Base-by-base conservation (phyloP, 2,888 invertebrate genomes). In the Xanthia icteritia region DNA sequence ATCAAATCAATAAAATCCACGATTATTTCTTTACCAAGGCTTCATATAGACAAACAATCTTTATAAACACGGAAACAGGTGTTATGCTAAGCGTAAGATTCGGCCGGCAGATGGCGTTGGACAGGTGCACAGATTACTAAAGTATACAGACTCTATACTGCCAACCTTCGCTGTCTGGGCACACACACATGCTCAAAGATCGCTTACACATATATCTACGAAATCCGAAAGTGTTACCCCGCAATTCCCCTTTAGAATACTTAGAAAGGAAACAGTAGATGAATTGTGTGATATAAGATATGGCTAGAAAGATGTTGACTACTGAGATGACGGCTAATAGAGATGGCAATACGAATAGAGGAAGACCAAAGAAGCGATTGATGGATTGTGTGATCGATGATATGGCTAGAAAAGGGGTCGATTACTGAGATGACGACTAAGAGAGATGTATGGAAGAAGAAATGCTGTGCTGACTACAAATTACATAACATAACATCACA, bases 11-110 rank as follows among this genome's bases (percentile, higher is more conserved):
- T 72, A 69, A 51, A 75, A 45, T 81, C 36, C 51, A 15, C 5
- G 27, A 51, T 56, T 71, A 71, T 77, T 31, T 72, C 13, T 63
- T 27, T 11, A 72, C 36, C 73, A 88, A 77, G 77, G 72, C 48
- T 65, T 58, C 74, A 39, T 63, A 75, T 66, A 61, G 48, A 66
- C 74, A 80, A 72, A 79, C 68, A 69, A 54, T 68, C 66, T 27
- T 45, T 51, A 31, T 67, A 45, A 39, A 83, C 68, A 72, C 81
- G 88, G 86, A 87, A 88, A 83, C 90, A 90, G 90, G 85, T 90
- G 89, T 77, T 82, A 63, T 70, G 87, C 72, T 85, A 83, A 84
- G 79, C 85, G 76, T 76, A 78, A 86, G 81, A 76, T 84, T 85
- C 76, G 81, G 74, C 42, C 81, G 73, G 79, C 89, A 89, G 90